These are phyloP conservation scores for Spisula solida DNA, from an alignment of 2,888 invertebrate genomes.

Conservation along the genomic window DNA sequence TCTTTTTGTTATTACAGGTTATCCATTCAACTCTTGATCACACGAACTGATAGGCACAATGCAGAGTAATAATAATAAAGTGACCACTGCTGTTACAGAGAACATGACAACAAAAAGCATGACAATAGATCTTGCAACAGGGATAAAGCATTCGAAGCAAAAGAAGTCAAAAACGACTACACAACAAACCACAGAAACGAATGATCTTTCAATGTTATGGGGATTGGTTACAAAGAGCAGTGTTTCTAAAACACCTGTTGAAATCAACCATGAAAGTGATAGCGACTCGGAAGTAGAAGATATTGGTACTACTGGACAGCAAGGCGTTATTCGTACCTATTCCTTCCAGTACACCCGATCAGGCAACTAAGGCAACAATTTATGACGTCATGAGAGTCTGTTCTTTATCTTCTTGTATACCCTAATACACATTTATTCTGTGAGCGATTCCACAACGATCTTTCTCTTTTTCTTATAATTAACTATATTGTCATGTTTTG, in stretches of 20 bases:
- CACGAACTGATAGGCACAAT: neutral
- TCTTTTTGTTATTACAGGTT: neutral
- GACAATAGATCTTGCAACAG: neutral
- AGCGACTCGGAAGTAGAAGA: constrained; percentile 6
- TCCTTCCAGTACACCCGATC: neutral
- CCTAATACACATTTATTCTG: too few relatives aligned
- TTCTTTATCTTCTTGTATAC: too few relatives aligned
- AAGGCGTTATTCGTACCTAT: neutral
- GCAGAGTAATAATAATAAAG: neutral
- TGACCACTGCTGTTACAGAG: neutral
- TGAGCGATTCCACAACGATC: too few relatives aligned
- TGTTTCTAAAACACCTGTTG: neutral
- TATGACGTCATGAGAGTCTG: too few relatives aligned
- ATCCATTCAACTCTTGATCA: neutral
- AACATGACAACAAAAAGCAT: neutral
- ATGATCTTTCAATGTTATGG: neutral
- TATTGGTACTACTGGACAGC: neutral
- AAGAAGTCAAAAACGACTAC: neutral
- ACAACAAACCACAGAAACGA: neutral
- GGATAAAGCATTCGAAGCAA: neutral
- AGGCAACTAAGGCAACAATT: neutral
- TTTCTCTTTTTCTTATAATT: too few relatives aligned
- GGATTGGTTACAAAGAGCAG: neutral
- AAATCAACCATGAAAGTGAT: neutral
- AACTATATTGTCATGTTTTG: too few relatives aligned